phyloP scores from a whole-genome alignment of 2,888 invertebrate genomes.

The Aromia moschata region DNA sequence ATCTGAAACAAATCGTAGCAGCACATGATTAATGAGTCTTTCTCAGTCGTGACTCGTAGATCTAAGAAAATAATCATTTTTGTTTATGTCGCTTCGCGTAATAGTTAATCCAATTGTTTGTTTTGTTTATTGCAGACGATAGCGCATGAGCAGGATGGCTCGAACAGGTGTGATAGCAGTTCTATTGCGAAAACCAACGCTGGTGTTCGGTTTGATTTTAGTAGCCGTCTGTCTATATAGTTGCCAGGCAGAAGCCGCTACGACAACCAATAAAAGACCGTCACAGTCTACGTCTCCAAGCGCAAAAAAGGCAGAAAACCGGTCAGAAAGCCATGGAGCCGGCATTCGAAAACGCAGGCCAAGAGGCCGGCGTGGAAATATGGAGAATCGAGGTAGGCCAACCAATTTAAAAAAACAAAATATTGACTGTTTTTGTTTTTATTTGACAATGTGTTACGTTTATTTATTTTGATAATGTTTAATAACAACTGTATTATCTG shows the following conservation, averaged over 20 bases:
- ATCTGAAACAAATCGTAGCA: no score
- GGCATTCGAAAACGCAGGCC: slow-evolving; percentile 77
- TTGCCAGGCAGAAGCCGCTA: slow-evolving; percentile 32
- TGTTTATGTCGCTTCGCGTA: no score
- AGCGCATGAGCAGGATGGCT: slow-evolving; percentile 43
- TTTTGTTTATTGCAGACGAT: not conserved
- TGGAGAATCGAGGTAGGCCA: slow-evolving; percentile 87
- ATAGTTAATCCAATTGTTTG: no score
- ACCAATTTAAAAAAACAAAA: no score
- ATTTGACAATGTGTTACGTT: no score
- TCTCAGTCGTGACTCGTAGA: no score
- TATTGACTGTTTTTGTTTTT: no score
- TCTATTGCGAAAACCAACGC: slow-evolving; percentile 27
- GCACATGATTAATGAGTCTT: no score
- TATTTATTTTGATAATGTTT: no score
- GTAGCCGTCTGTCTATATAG: slow-evolving; percentile 33
- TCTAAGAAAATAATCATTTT: no score
- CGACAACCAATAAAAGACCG: slow-evolving; percentile 34
- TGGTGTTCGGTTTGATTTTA: slow-evolving; percentile 2
- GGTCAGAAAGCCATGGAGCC: slow-evolving; percentile 65
- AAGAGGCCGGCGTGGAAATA: slow-evolving; percentile 74
- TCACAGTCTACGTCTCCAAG: slow-evolving; percentile 27
- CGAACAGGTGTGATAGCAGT: slow-evolving; percentile 30
- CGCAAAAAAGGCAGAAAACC: slow-evolving; percentile 36
- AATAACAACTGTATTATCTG: no score